Evolutionary conservation across 2,797 vertebrate species (phyloP).

Genomic region (Anolis apletophallus): DNA sequence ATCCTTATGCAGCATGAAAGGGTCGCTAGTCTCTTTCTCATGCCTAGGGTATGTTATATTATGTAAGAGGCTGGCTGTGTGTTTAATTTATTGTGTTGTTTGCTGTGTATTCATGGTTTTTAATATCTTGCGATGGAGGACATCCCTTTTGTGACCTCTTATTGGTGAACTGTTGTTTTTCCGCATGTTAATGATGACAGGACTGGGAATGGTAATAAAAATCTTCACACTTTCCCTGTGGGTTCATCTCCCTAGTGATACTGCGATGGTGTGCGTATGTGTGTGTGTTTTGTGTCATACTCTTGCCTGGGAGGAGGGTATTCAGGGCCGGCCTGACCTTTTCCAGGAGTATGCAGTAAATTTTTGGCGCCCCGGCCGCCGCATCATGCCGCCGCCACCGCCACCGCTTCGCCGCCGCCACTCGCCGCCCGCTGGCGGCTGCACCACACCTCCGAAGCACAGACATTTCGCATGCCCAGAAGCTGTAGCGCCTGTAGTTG

Average conservation of each 20-base stretch:
- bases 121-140: background rate
- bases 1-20: too few species aligned
- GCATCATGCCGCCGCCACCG: too few species aligned
- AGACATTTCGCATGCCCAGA: too few species aligned
- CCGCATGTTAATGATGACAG: background rate
- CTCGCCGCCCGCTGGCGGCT: too few species aligned
- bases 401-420: too few species aligned
- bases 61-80: background rate
- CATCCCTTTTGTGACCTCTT: background rate
- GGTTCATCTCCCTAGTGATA: background rate
- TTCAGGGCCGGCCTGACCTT: too few species aligned
- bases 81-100: background rate
- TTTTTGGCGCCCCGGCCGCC: too few species aligned
- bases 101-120: background rate
- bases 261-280: too few species aligned
- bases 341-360: too few species aligned
- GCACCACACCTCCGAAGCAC: too few species aligned
- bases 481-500: too few species aligned
- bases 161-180: background rate
- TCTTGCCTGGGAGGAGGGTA: too few species aligned
- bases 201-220: background rate
- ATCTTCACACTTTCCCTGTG: background rate
- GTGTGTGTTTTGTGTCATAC: background rate
- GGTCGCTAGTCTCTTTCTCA: background rate
- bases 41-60: background rate